Conservation (phyloP, 2,797 vertebrate species). For the Scarus forsteni region DNA sequence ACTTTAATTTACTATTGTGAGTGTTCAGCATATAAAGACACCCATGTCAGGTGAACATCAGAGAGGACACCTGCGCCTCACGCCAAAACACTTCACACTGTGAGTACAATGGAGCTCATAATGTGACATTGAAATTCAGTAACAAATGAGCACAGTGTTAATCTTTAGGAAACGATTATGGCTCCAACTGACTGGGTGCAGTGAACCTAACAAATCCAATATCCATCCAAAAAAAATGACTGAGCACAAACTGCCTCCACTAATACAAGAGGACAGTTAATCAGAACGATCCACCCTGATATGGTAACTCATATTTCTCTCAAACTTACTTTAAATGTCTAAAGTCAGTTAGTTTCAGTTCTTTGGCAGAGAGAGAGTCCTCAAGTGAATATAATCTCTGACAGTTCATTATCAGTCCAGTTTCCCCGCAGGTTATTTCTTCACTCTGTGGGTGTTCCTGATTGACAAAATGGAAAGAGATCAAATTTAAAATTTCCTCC, state of each 20-base stretch:
- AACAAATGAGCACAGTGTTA: too few relatives aligned
- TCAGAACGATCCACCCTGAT: slow-evolving; percentile 64
- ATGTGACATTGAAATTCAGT: too few relatives aligned
- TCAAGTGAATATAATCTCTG: slow-evolving; percentile 69
- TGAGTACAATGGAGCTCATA: too few relatives aligned
- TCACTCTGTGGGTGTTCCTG: slow-evolving; percentile 71
- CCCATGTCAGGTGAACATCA: too few relatives aligned
- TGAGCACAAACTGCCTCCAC: slow-evolving; percentile 17
- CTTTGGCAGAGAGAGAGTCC: slow-evolving; percentile 66
- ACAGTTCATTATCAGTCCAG: slow-evolving; percentile 78
- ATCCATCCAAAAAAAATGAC: slow-evolving; percentile 57
- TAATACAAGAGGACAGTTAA: too few relatives aligned
- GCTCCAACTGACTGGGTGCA: slow-evolving; percentile 51
- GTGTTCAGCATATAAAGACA: too few relatives aligned
- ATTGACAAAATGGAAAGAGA: slow-evolving; percentile 81
- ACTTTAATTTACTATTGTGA: too few relatives aligned
- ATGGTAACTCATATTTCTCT: slow-evolving; percentile 64
- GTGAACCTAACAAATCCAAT: slow-evolving; percentile 71
- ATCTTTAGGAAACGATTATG: too few relatives aligned
- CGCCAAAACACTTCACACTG: too few relatives aligned
- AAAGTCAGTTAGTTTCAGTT: too few relatives aligned
- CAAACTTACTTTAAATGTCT: slow-evolving; percentile 58
- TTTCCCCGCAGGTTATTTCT: slow-evolving; percentile 81
- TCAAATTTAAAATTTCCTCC: slow-evolving; percentile 81
- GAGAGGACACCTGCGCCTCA: too few relatives aligned